phyloP scores from a whole-genome alignment of 2,888 invertebrate genomes.

The Eupelmus urozonus region DNA sequence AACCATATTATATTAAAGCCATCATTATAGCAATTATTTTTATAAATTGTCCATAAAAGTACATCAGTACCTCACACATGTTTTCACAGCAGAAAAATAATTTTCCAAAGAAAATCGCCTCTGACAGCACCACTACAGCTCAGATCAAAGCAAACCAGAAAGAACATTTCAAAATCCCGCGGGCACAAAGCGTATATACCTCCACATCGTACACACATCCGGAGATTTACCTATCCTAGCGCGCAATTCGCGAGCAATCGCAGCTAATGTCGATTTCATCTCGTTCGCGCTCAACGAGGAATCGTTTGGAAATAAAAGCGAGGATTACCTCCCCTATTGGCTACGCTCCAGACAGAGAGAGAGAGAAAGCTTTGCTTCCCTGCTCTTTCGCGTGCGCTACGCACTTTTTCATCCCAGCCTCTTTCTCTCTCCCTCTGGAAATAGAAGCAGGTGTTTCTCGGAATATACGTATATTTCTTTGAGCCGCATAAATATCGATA shows the following conservation, averaged over 20 bases:
- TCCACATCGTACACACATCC: too few species aligned
- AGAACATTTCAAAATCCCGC: too few species aligned
- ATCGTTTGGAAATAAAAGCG: not conserved
- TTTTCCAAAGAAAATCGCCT: too few species aligned
- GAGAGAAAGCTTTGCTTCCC: slow-evolving; percentile 32
- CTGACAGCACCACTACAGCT: too few species aligned
- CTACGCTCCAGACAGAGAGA: slow-evolving; percentile 8
- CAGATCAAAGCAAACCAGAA: too few species aligned
- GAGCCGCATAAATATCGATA: slow-evolving; percentile 57
- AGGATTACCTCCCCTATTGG: slow-evolving; percentile 18
- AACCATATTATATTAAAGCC: too few species aligned
- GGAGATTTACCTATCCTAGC: too few species aligned
- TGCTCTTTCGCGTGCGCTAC: slow-evolving; percentile 19
- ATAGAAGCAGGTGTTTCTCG: slow-evolving; percentile 58
- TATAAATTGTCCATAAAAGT: too few species aligned
- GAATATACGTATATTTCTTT: slow-evolving; percentile 45
- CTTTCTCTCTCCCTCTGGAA: slow-evolving; percentile 45
- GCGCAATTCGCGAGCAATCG: too few species aligned
- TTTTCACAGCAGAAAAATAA: too few species aligned
- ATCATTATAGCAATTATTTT: too few species aligned
- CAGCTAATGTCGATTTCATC: slow-evolving; percentile 1
- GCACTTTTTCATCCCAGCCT: not conserved
- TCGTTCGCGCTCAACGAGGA: not conserved
- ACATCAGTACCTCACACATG: too few species aligned
- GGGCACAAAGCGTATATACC: not conserved